These are phyloP conservation scores for Halisarca cf. caerulea DNA, from an alignment of 37 sponge, comb jelly and placozoan genomes.

Conservation along the genomic window DNA sequence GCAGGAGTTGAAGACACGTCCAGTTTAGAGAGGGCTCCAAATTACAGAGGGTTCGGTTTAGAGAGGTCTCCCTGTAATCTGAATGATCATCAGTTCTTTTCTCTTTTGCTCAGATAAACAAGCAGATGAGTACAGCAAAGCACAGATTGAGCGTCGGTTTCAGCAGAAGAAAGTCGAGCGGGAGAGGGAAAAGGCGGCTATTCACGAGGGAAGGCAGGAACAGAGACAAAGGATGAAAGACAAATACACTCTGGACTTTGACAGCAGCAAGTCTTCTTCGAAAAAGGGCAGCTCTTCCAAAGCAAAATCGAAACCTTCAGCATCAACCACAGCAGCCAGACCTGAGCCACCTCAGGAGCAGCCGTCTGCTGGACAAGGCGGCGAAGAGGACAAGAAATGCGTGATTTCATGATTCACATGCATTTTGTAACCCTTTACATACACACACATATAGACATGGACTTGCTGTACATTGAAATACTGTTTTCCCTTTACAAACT, in stretches of 20 bases:
- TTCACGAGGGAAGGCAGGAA: neutral
- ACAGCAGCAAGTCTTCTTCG: neutral
- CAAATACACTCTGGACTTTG: neutral
- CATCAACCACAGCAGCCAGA: neutral
- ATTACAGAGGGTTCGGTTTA: no score
- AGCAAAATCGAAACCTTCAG: no score
- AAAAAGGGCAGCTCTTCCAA: neutral
- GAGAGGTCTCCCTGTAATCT: no score
- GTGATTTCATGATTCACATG: neutral
- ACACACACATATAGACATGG: no score
- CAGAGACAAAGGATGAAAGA: neutral
- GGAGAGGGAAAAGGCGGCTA: neutral
- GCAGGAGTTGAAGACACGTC: no score
- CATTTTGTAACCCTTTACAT: no score
- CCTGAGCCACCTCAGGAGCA: neutral
- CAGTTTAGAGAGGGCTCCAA: no score
- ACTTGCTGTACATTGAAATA: no score
- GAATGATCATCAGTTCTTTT: no score
- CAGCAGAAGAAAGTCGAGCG: neutral
- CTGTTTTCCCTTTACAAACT: no score
- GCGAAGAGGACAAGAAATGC: conserved; percentile 11
- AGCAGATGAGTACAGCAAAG: neutral
- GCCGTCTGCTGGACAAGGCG: neutral
- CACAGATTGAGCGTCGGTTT: neutral
- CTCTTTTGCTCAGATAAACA: no score